A percentile compares a stretch with the other conserved stretches of the same genome.
These are phyloP conservation scores for Dipus sagitta DNA, from an alignment of 2,797 vertebrate species.

Conservation along the genomic window DNA sequence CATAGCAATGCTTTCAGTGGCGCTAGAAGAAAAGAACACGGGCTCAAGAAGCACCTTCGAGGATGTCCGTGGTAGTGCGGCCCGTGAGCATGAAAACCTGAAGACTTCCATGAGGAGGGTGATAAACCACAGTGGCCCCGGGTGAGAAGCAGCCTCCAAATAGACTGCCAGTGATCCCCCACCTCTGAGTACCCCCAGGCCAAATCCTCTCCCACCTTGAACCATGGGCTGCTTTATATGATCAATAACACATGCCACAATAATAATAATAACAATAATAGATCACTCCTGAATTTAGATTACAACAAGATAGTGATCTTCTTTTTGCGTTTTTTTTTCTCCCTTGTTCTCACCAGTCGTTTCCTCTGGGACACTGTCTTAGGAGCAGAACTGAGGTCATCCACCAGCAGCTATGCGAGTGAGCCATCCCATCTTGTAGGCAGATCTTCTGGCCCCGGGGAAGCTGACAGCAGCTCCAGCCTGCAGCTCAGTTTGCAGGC, in stretches of 20 bases:
- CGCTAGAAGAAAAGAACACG: not conserved
- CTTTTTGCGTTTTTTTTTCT: not conserved
- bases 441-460: not conserved
- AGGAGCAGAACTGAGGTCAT: not conserved
- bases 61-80: fast-evolving
- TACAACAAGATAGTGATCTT: not conserved
- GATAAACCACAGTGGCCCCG: too few relatives aligned
- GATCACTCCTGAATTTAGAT: not conserved
- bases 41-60: too few relatives aligned
- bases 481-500: not conserved
- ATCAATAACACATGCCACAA: not conserved
- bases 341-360: not conserved
- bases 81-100: too few relatives aligned
- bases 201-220: not conserved
- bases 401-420: not conserved
- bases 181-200: not conserved
- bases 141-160: not conserved
- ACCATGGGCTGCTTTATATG: not conserved
- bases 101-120: not conserved
- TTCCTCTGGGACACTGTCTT: not conserved
- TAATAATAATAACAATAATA: too few relatives aligned
- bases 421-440: not conserved
- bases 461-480: not conserved
- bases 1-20: not conserved
- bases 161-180: fast-evolving